Evolutionary conservation across 2,888 invertebrate species (phyloP).

Genomic region (Stenoptilia bipunctidactyla): DNA sequence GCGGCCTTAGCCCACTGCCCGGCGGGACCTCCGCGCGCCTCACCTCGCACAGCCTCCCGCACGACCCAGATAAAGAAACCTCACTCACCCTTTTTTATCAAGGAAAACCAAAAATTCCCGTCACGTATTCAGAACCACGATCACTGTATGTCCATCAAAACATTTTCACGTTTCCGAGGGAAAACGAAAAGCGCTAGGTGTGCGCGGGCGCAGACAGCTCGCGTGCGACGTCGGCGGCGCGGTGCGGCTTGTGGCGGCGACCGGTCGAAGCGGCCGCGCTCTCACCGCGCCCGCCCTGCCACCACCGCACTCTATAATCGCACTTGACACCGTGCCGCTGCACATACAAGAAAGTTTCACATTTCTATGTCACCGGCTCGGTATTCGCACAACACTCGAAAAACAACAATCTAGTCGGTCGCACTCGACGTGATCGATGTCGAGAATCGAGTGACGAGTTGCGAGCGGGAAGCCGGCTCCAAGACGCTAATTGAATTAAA

Average conservation of each 20-base stretch:
- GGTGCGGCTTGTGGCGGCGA: constrained; percentile 59
- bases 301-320: constrained; percentile 51
- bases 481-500: constrained; percentile 52
- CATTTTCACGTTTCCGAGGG: constrained; percentile 26
- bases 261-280: constrained; percentile 68
- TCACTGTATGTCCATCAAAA: constrained; percentile 35
- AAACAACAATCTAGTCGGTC: constrained; percentile 11
- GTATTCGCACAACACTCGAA: constrained; percentile 15
- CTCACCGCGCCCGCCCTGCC: constrained; percentile 45
- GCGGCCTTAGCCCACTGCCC: constrained; percentile 3
- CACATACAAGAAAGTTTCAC: constrained; percentile 63
- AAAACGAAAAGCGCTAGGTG: constrained; percentile 6
- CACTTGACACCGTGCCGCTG: constrained; percentile 64
- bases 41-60: constrained; percentile 3
- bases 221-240: constrained; percentile 62
- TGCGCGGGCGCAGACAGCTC: constrained; percentile 23
- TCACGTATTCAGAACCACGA: constrained; percentile 24
- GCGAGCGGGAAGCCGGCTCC: constrained; percentile 31
- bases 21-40: background rate
- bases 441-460: constrained; percentile 2
- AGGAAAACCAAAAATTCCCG: constrained; percentile 10
- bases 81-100: constrained; percentile 13
- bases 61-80: background rate
- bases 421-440: constrained; percentile 8
- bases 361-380: constrained; percentile 44